These are phyloP conservation scores for Sciurus carolinensis DNA, from an alignment of 2,797 vertebrate genomes.

Conservation along the genomic window DNA sequence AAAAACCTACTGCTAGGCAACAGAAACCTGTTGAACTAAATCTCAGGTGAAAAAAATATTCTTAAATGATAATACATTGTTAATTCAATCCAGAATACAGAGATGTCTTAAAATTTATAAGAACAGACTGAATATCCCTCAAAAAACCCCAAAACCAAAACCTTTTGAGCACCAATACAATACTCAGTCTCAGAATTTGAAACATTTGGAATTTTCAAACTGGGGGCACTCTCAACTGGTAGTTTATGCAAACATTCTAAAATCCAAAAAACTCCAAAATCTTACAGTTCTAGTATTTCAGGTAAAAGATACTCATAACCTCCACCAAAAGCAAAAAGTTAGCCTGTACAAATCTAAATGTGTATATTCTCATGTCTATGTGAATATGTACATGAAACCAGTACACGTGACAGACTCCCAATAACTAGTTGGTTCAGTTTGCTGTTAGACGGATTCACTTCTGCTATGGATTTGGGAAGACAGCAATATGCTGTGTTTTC, in stretches of 20 bases:
- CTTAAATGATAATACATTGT: conserved; percentile 75
- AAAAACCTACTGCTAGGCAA: conserved; percentile 72
- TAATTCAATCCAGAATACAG: conserved; percentile 64
- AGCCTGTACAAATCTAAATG: not conserved
- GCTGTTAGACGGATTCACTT: not conserved
- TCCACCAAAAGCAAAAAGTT: not conserved
- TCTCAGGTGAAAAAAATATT: conserved; percentile 71
- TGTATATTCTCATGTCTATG: not conserved
- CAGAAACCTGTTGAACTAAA: conserved; percentile 70
- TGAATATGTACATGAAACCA: not conserved
- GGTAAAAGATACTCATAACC: not conserved
- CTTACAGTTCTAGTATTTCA: not conserved
- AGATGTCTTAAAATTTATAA: conserved; percentile 4
- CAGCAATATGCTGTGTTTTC: not conserved
- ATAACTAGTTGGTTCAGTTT: not conserved
- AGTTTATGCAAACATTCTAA: not conserved
- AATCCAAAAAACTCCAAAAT: not conserved
- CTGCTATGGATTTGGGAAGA: not conserved
- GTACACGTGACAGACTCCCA: accelerated
- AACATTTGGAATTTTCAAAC: not conserved
- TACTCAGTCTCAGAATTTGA: not conserved
- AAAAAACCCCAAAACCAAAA: not conserved
- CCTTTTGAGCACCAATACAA: not conserved
- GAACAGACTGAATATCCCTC: not conserved
- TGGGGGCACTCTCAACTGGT: not conserved